Evolutionary conservation across 2,797 vertebrate species (phyloP).

Genomic region (Pipistrellus nathusii): DNA sequence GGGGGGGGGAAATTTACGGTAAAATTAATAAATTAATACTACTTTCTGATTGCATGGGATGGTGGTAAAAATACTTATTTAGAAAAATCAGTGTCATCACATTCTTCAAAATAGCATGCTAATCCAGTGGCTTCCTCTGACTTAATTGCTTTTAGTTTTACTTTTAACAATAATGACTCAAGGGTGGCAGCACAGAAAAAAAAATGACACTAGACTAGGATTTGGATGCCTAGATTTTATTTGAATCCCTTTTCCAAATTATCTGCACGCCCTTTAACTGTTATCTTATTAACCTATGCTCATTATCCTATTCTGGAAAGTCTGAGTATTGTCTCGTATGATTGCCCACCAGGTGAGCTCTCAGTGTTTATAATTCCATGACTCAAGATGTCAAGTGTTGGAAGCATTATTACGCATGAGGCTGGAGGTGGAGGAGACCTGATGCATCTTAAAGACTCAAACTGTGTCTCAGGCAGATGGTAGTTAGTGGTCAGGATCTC

Average conservation of each 20-base stretch:
- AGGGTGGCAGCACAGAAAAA: background rate
- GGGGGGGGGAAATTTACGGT: background rate
- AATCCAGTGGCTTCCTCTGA: background rate
- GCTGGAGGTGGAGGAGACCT: background rate
- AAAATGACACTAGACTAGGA: background rate
- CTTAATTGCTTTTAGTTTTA: constrained; percentile 19
- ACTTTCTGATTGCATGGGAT: background rate
- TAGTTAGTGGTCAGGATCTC: constrained; percentile 60
- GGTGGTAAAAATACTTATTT: background rate
- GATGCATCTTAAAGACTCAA: constrained; percentile 38
- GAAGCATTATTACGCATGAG: constrained; percentile 2
- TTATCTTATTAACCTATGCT: background rate
- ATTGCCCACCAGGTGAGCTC: background rate
- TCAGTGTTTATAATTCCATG: background rate
- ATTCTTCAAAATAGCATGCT: background rate
- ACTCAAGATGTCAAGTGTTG: background rate
- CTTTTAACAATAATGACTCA: background rate
- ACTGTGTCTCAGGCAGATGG: constrained; percentile 55
- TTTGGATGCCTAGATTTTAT: constrained; percentile 35
- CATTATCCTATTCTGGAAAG: constrained; percentile 37
- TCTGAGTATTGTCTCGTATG: background rate
- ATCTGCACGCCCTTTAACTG: background rate
- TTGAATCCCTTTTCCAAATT: constrained; percentile 15
- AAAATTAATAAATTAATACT: constrained; percentile 43
- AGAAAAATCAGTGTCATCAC: background rate